A percentile compares a stretch with the other conserved stretches of the same genome.
These are phyloP conservation scores for Pollenia labialis DNA, from an alignment of 2,888 invertebrate genomes.

Conservation along the genomic window DNA sequence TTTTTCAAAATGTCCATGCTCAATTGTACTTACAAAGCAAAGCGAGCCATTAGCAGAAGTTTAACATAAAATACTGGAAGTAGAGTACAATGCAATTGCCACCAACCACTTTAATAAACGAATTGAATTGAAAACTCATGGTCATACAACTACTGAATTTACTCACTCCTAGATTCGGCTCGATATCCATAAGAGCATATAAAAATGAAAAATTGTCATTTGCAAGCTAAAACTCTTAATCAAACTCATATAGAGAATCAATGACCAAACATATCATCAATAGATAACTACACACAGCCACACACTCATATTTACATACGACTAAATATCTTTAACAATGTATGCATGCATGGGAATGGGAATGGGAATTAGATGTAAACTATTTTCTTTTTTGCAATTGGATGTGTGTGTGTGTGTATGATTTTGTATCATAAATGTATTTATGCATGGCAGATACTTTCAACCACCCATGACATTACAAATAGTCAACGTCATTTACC, in stretches of 20 bases:
- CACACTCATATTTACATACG: slow-evolving; percentile 29
- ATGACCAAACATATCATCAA: slow-evolving; percentile 72
- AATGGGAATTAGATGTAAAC: background rate
- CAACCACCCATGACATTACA: slow-evolving; percentile 71
- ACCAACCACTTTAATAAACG: slow-evolving; percentile 46
- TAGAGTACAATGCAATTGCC: slow-evolving; percentile 48
- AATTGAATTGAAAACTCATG: slow-evolving; percentile 42
- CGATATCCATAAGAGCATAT: slow-evolving; percentile 39
- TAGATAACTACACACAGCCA: slow-evolving; percentile 31
- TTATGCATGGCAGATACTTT: slow-evolving; percentile 68
- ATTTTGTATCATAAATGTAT: slow-evolving; percentile 62
- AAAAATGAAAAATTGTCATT: slow-evolving; percentile 70
- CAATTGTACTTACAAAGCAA: background rate
- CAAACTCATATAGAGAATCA: slow-evolving; percentile 73
- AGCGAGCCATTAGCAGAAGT: background rate
- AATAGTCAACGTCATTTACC: slow-evolving; percentile 60
- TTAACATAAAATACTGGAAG: background rate
- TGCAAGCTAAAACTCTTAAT: slow-evolving; percentile 72
- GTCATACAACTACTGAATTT: slow-evolving; percentile 6
- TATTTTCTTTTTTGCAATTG: slow-evolving; percentile 18
- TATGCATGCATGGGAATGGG: slow-evolving; percentile 27
- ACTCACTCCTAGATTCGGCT: slow-evolving; percentile 29
- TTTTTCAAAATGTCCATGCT: slow-evolving; percentile 17
- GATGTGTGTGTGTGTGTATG: background rate
- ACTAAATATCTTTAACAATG: slow-evolving; percentile 37